Conservation (phyloP, 2,888 invertebrate genomes). For the Horisme vitalbata region DNA sequence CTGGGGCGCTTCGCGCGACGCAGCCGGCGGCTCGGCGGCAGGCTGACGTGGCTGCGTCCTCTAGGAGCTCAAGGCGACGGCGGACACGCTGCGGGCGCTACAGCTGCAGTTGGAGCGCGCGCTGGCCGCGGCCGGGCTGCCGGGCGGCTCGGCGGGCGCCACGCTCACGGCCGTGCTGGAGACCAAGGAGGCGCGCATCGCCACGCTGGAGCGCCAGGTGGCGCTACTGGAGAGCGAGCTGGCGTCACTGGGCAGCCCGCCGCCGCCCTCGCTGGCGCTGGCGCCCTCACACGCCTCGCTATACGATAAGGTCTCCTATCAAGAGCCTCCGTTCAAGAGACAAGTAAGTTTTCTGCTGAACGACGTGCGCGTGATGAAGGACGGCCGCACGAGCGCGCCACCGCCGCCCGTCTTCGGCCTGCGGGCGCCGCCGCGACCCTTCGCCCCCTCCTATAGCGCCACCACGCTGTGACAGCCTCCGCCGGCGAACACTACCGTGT, state of each 20-base stretch:
- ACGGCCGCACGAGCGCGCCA: constrained; percentile 81
- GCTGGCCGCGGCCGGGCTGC: constrained; percentile 84
- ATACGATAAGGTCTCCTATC: constrained; percentile 80
- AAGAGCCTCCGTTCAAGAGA: constrained; percentile 86
- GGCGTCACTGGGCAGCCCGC: constrained; percentile 75
- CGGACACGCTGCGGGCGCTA: constrained; percentile 92
- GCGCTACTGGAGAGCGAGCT: constrained; percentile 91
- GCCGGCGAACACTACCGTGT: constrained; percentile 60
- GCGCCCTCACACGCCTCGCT: constrained; percentile 82
- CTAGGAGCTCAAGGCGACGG: constrained; percentile 91
- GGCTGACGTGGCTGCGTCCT: constrained; percentile 53
- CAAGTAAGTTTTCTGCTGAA: constrained; percentile 94
- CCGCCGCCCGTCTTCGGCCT: constrained; percentile 53
- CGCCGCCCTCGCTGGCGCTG: constrained; percentile 68
- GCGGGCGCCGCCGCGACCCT: constrained; percentile 49
- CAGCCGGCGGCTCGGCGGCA: constrained; percentile 57
- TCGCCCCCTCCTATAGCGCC: constrained; percentile 63
- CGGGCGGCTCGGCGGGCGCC: constrained; percentile 82
- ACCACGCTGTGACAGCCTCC: constrained; percentile 67
- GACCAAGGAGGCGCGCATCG: constrained; percentile 93
- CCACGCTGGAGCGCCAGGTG: constrained; percentile 93
- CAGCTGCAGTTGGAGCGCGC: constrained; percentile 91
- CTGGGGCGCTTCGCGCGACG: constrained; percentile 29
- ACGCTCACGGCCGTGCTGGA: constrained; percentile 91
- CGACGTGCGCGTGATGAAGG: constrained; percentile 90